phyloP scores from a whole-genome alignment of 2,888 invertebrate species.

The Lasioglossum zephyrum region DNA sequence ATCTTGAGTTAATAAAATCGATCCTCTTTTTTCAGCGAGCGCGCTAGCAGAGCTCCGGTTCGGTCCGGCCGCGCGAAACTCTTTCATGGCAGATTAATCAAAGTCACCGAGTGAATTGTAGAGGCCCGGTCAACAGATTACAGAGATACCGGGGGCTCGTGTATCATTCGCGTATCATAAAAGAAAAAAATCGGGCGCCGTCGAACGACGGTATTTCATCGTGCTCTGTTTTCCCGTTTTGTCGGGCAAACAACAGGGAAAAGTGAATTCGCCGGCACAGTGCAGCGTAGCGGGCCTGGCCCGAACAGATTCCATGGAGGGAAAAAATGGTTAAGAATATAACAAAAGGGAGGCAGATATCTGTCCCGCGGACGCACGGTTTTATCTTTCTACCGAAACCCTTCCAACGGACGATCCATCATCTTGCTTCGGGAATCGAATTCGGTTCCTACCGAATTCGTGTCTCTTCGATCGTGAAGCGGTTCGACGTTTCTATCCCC shows the following conservation, averaged over 20 bases:
- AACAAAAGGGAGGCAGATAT: neutral
- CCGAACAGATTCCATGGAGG: neutral
- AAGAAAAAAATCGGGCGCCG: slow-evolving; percentile 19
- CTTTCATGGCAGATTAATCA: slow-evolving; percentile 42
- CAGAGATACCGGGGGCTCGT: slow-evolving; percentile 33
- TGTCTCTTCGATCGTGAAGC: neutral
- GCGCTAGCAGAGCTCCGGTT: neutral
- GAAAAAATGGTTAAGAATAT: slow-evolving; percentile 6
- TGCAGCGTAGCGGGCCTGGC: neutral
- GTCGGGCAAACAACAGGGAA: slow-evolving; percentile 21
- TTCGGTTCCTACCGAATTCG: neutral
- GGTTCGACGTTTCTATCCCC: neutral
- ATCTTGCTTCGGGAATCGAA: neutral
- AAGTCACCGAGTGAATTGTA: slow-evolving; percentile 46
- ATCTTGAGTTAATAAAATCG: slow-evolving; percentile 16
- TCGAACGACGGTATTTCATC: slow-evolving; percentile 22
- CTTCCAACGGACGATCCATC: slow-evolving; percentile 1
- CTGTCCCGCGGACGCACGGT: neutral
- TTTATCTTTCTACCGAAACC: neutral
- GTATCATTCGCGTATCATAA: slow-evolving; percentile 35
- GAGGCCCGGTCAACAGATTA: slow-evolving; percentile 46
- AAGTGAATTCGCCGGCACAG: slow-evolving; percentile 32
- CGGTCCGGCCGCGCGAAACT: neutral
- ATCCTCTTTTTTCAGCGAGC: neutral
- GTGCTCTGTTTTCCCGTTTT: neutral